Evolutionary conservation across 2,888 invertebrate genomes (phyloP), one percentile per base, ranked within the genome.

Genomic region (Anaspis maculata): DNA sequence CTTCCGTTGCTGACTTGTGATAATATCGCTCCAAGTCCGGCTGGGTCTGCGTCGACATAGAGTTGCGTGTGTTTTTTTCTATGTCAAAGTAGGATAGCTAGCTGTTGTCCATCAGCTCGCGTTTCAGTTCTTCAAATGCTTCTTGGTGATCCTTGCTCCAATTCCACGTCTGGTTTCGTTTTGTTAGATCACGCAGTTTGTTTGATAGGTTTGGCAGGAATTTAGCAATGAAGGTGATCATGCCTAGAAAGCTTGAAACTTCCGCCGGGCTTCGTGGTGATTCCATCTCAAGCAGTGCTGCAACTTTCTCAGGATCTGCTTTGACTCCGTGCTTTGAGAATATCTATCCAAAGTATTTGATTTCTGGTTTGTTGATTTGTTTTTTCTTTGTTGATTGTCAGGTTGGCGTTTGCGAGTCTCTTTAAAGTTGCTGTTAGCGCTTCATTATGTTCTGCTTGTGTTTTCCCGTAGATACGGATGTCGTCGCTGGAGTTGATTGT

Each of bases 121-220:
- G 23, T 32, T 44, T 44, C 13, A 33, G 10, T 16, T 15, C 22
- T 12, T 28, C 19, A 25, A 39, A 27, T 21, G 15, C 27, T 24
- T 11, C 15, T 22, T 34, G 14, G 29, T 24, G 19, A 25, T 30
- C 14, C 27, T 22, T 30, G 14, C n/a, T 48, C 74, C 3, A 65
- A 66, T 24, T 67, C 73, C 5, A 74, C 74, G 31, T 39, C 13
- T 19, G 13, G 3, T 28, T 27, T 21, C 34, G n/a, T 14, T 35
- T 11, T 22, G 31, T 23, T 19, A 39, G 3, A 3, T 13, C n/a
- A 6, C 15, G 21, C 13, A 33, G 35, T 3, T 30, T 25, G 10
- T 34, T 15, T 11, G 42, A 22, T 2, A 40, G 19, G 24, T 38
- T 41, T 7, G 41, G 43, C 3, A 41, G 13, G 27, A 41, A 38